phyloP scores from a whole-genome alignment of 2,888 invertebrate genomes.

The Aquatica leii region DNA sequence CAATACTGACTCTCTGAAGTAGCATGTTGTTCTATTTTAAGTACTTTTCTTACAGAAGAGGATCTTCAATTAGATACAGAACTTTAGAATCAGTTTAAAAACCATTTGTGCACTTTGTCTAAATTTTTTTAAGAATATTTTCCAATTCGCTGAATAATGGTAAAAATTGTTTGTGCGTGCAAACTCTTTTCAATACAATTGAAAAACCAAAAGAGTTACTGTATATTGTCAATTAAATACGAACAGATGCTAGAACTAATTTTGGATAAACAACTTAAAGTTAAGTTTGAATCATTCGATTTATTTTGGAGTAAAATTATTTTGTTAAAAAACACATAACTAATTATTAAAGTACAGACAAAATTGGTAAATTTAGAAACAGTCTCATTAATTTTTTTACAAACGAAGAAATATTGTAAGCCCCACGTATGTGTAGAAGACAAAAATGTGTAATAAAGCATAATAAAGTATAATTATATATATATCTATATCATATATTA shows the following conservation, averaged over 20 bases:
- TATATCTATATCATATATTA: not conserved
- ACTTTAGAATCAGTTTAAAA: constrained; percentile 4
- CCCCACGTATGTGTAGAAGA: not conserved
- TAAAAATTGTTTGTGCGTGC: constrained; percentile 3
- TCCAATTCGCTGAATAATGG: no score
- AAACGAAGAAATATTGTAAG: no score
- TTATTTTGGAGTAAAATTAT: not conserved
- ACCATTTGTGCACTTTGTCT: constrained; percentile 14
- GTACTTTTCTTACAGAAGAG: not conserved
- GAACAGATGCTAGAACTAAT: constrained; percentile 6
- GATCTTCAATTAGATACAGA: not conserved
- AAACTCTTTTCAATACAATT: constrained; percentile 9
- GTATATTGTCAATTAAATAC: constrained; percentile 4
- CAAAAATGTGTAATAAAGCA: not conserved
- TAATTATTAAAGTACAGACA: not conserved
- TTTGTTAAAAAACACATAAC: not conserved
- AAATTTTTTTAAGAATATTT: no score
- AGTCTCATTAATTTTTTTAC: not conserved
- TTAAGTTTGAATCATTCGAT: not conserved
- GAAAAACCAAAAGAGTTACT: constrained; percentile 13
- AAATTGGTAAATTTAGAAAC: not conserved
- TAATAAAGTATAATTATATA: not conserved
- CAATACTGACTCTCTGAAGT: not conserved
- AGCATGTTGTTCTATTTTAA: not conserved
- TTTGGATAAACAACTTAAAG: not conserved